These are phyloP conservation scores for Alouatta palliata DNA, from an alignment of 2,113 vertebrate genomes.

Conservation along the genomic window DNA sequence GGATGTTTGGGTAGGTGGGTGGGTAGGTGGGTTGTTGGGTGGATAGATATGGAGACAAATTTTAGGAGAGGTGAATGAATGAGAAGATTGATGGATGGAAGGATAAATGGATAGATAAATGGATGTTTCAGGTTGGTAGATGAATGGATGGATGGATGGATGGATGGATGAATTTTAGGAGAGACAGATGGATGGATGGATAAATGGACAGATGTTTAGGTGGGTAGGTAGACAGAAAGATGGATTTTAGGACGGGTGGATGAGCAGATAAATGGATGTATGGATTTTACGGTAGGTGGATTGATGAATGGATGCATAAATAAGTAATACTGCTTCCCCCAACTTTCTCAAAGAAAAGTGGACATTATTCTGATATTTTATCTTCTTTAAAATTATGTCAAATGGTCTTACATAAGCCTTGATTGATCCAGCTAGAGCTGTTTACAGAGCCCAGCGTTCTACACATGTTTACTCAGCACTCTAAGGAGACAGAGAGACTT, in stretches of 20 bases:
- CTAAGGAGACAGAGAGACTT: background rate
- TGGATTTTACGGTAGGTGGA: background rate
- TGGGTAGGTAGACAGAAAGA: background rate
- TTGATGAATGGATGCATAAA: background rate
- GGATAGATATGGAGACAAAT: background rate
- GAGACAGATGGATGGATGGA: too few species aligned
- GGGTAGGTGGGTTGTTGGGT: background rate
- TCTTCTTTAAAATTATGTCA: background rate
- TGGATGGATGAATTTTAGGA: background rate
- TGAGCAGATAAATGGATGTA: background rate
- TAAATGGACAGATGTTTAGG: too few species aligned
- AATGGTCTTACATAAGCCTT: background rate
- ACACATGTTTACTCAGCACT: background rate
- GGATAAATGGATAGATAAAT: background rate
- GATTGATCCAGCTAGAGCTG: background rate
- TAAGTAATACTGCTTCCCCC: background rate
- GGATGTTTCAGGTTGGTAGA: too few species aligned
- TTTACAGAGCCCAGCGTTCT: background rate
- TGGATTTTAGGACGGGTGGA: background rate
- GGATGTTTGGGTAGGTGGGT: rapidly evolving
- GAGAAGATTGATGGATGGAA: background rate
- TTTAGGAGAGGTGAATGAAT: background rate
- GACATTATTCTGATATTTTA: background rate
- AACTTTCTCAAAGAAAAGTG: background rate
- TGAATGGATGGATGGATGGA: background rate